Evolutionary conservation across 2,113 vertebrate genomes (phyloP).

Genomic region (Rana temporaria): DNA sequence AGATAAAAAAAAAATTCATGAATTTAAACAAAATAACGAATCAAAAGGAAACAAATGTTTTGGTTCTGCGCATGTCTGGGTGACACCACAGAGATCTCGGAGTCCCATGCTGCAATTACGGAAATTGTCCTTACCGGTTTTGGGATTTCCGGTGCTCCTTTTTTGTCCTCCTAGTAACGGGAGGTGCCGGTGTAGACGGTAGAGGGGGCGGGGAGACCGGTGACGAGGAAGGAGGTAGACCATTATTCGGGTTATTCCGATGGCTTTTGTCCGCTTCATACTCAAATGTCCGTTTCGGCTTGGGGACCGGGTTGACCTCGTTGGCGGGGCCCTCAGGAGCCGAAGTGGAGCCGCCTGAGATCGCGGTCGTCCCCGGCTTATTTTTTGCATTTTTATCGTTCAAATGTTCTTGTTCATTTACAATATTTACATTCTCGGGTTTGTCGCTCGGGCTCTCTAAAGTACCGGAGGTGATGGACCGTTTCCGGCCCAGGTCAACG

Average conservation of each 20-base stretch:
- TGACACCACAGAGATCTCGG: too few relatives aligned
- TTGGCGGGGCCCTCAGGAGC: slow-evolving; percentile 72
- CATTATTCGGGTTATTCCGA: slow-evolving; percentile 83
- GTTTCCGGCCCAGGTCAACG: slow-evolving; percentile 83
- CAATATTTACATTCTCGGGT: slow-evolving; percentile 75
- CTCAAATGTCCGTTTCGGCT: slow-evolving; percentile 98
- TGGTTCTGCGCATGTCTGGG: too few relatives aligned
- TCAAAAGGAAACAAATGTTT: too few relatives aligned
- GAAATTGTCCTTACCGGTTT: slow-evolving; percentile 81
- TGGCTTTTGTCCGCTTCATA: slow-evolving; percentile 92
- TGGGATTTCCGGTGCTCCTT: slow-evolving; percentile 81
- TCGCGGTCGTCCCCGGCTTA: slow-evolving; percentile 75
- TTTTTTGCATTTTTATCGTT: slow-evolving; percentile 79
- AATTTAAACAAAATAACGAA: too few relatives aligned
- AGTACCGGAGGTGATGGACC: slow-evolving; percentile 76
- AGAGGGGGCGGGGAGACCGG: slow-evolving; percentile 86
- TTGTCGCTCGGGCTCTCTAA: slow-evolving; percentile 78
- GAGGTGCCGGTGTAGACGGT: slow-evolving; percentile 89
- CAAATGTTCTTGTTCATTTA: slow-evolving; percentile 79
- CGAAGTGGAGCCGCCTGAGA: slow-evolving; percentile 74
- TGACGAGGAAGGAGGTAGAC: slow-evolving; percentile 83
- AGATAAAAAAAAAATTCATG: too few relatives aligned
- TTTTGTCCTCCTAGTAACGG: slow-evolving; percentile 78
- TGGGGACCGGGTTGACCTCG: slow-evolving; percentile 92
- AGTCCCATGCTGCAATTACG: background rate